phyloP scores from a whole-genome alignment of 2,888 invertebrate species.

The Mythimna albipuncta region DNA sequence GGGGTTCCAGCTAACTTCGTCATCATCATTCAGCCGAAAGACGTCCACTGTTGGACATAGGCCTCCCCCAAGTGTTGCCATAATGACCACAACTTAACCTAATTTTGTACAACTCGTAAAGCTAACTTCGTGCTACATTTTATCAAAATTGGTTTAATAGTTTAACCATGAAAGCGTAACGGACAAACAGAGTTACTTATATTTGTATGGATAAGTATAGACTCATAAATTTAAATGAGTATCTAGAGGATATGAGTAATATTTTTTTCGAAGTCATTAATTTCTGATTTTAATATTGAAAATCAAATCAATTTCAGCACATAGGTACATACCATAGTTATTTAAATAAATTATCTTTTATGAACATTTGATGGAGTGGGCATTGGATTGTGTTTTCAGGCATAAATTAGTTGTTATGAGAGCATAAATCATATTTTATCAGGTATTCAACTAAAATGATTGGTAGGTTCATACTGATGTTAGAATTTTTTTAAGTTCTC shows the following conservation, averaged over 20 bases:
- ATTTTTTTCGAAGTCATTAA: constrained; percentile 5
- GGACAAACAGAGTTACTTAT: neutral
- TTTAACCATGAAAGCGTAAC: neutral
- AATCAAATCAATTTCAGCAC: constrained; percentile 15
- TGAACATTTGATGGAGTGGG: neutral
- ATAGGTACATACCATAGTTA: neutral
- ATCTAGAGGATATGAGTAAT: constrained; percentile 1
- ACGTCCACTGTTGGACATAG: no score
- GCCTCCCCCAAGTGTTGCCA: no score
- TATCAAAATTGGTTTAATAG: no score
- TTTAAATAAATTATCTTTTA: neutral
- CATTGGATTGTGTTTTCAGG: neutral
- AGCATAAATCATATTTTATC: neutral
- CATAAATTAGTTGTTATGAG: neutral
- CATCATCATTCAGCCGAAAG: no score
- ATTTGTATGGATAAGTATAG: neutral
- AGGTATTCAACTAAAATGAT: no score
- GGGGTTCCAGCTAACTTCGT: no score
- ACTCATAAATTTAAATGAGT: constrained; percentile 2
- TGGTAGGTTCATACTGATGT: no score
- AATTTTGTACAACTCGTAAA: no score
- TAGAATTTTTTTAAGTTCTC: no score
- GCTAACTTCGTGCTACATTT: no score
- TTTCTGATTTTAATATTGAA: constrained; percentile 9
- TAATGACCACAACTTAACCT: no score